Evolutionary conservation across 2,797 vertebrate genomes (phyloP), one percentile per base, ranked within the genome.

Genomic region (Antennarius maculatus): DNA sequence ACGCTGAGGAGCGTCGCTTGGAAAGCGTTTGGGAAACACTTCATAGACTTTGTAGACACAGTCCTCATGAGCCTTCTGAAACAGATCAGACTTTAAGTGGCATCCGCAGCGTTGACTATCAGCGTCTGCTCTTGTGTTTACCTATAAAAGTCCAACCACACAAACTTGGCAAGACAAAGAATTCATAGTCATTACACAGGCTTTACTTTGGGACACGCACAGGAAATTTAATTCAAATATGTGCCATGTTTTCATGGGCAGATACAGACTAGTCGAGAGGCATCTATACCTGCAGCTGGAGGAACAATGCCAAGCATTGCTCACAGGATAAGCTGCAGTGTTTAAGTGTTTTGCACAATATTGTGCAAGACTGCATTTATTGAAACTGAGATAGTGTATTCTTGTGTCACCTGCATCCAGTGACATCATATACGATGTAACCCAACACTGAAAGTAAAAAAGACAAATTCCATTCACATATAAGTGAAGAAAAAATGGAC

Each of bases 251-350:
- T 75, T 76, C 66, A 49, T 29, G 66, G 69, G 61, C 77, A 65
- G 51, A 77, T 83, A 71, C 84, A 78, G 82, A 87, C 76, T n/a
- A 62, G 78, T 17, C 62, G 58, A 63, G 62, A 61, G 74, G 37
- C 7, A 62, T 60, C 52, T 16, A 39, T 48, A 47, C 64, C 61
- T 74, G 57, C 17, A 48, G 14, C 49, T 43, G 34, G 28, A 47
- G 49, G 17, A 70, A 61, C 2, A 17, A 55, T 58, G 54, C 41
- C 60, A 62, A 67, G 14, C 47, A 29, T 47, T 37, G 23, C 58
- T 60, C 47, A 64, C 61, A 41, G 51, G 54, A 34, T 34, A 4
- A 34, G 23, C 23, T 23, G 23, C 23, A 23, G 31, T 34, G 31
- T 34, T 34, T 34, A 34, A 5, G 31, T 34, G 7, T 34, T 34